Conservation (phyloP, 2,797 vertebrate species). For the Enteromius radiatus region DNA sequence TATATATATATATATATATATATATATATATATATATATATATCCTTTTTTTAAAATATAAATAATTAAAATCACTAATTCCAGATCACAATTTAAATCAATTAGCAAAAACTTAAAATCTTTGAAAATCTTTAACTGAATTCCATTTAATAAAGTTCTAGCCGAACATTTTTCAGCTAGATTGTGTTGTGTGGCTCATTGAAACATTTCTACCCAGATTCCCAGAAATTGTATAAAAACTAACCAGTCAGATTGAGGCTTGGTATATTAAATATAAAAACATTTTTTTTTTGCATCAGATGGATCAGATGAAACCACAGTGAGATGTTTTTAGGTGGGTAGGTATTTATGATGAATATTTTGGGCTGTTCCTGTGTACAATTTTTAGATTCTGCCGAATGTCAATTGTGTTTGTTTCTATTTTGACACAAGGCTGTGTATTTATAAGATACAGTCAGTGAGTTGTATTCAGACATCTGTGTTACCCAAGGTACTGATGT, state of each 20-base stretch:
- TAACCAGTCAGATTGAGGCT: neutral
- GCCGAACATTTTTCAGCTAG: neutral
- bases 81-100: neutral
- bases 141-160: neutral
- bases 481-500: neutral
- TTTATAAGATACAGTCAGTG: conserved; percentile 17
- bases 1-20: too few relatives aligned
- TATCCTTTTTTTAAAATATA: too few relatives aligned
- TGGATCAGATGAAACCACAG: neutral
- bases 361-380: neutral
- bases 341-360: conserved; percentile 33
- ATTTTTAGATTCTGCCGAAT: conserved; percentile 1
- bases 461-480: neutral
- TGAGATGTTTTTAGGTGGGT: conserved; percentile 21
- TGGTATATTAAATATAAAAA: neutral
- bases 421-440: neutral
- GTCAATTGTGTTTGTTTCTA: conserved; percentile 2
- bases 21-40: too few relatives aligned
- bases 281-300: neutral
- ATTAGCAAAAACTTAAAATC: neutral
- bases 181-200: neutral
- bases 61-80: neutral
- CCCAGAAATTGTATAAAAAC: neutral
- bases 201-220: neutral
- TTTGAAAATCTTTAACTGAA: neutral